Base-by-base conservation (phyloP, 2,888 invertebrate genomes). In the Patella ulyssiponensis region DNA sequence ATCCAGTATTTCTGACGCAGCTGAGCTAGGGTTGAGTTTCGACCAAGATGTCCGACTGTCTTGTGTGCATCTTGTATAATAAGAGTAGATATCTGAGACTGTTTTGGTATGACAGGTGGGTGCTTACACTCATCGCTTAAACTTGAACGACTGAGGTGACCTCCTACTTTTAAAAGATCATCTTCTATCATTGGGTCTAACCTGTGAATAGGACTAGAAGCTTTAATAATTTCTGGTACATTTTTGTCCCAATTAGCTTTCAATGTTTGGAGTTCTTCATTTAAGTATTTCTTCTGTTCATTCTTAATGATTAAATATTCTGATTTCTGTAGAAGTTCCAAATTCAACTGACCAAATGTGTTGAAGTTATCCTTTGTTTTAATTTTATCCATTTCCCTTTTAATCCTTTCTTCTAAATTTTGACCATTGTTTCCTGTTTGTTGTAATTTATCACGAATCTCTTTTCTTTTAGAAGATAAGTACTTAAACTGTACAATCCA, bases 1-100 rank as follows among this genome's bases (percentile, higher is more conserved):
- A 56, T 75, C 79, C 77, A 79, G 58, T 17, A 71, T 20, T 44
- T 71, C 52, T 71, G 71, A 51, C 71, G 71, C 20, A 71, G n/a
- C 20, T 27, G 51, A 44, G 71, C 3, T 52, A 71, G 20, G 20
- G 52, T 71, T 2, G 71, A 27, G 52, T 44, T 52, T 17, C 52
- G 23, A 51, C 71, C 71, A 27, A 71, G 23, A 17, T 71, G 71
- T 44, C 51, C 71, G 17, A 71, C 51, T 17, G 51, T 33, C 52
- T 71, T 20, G 17, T 71, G 71, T 33, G 71, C 20, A 12, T 71
- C 15, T 20, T 71, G 44, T 3, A 51, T 44, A 33, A 71, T 71
- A 17, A 71, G 71, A 20, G n/a, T n/a, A 17, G 56, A 56, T 9
- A 56, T n/a, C 3, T 56, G 7, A 2, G 56, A 56, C 14, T 14